These are phyloP conservation scores for Eulithis testata DNA, from an alignment of 2,888 invertebrate genomes.

Conservation along the genomic window DNA sequence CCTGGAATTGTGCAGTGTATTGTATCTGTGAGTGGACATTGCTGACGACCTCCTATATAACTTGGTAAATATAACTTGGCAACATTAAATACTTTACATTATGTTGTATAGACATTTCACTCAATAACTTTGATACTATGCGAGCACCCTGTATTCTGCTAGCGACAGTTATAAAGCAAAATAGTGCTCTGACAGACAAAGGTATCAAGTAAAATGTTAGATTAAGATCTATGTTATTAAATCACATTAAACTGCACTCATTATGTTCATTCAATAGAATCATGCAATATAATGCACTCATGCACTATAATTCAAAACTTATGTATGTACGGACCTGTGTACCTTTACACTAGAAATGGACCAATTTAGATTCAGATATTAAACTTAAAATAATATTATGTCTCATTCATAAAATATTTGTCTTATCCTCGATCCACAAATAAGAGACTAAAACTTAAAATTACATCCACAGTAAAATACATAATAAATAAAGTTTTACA, in stretches of 20 bases:
- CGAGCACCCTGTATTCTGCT: conserved; percentile 33
- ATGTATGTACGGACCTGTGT: conserved; percentile 70
- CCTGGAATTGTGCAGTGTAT: conserved; percentile 71
- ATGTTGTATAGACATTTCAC: conserved; percentile 34
- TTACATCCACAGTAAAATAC: conserved; percentile 54
- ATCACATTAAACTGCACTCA: conserved; percentile 67
- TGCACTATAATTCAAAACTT: conserved; percentile 61
- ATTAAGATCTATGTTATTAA: conserved; percentile 37
- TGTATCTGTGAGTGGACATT: conserved; percentile 40
- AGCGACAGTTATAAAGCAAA: conserved; percentile 27
- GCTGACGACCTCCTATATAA: conserved; percentile 40
- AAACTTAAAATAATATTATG: conserved; percentile 71
- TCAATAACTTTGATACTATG: conserved; percentile 36
- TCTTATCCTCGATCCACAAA: conserved; percentile 44
- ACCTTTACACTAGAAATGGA: conserved; percentile 58
- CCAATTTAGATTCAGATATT: conserved; percentile 55
- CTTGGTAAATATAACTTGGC: conserved; percentile 32
- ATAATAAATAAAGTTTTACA: conserved; percentile 57
- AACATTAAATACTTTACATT: conserved; percentile 35
- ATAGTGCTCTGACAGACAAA: conserved; percentile 33
- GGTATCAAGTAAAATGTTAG: conserved; percentile 38
- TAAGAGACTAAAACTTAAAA: conserved; percentile 55
- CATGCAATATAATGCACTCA: conserved; percentile 80
- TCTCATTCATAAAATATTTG: conserved; percentile 59
- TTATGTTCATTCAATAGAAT: conserved; percentile 53